phyloP scores from a whole-genome alignment of 2,888 invertebrate genomes.

The Conus canariensis region DNA sequence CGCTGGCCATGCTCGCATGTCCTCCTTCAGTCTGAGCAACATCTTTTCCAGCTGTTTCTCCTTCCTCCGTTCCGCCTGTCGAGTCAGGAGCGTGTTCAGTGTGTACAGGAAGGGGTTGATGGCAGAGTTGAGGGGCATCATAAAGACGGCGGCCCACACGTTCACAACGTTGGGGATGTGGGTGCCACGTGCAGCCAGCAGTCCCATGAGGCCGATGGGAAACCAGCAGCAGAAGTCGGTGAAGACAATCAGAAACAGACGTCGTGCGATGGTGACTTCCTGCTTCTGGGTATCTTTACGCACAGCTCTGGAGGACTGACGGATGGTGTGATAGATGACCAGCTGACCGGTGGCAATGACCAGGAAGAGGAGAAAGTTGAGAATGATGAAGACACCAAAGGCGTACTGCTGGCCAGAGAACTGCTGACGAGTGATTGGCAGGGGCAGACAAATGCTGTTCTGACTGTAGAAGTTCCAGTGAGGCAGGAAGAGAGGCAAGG shows the following conservation, averaged over 20 bases:
- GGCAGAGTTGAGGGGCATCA: constrained; percentile 80
- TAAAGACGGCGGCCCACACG: constrained; percentile 74
- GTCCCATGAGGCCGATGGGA: constrained; percentile 47
- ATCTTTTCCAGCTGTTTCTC: background rate
- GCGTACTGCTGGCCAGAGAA: constrained; percentile 76
- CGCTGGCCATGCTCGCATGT: too few species aligned
- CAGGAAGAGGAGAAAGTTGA: constrained; percentile 72
- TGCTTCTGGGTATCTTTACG: too few species aligned
- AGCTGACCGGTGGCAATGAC: constrained; percentile 71
- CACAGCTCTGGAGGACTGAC: background rate
- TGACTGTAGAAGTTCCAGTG: constrained; percentile 66
- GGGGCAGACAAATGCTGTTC: constrained; percentile 74
- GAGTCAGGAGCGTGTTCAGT: background rate
- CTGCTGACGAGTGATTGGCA: constrained; percentile 70
- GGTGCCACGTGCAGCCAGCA: constrained; percentile 38
- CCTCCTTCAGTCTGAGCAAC: too few species aligned
- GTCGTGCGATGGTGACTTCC: constrained; percentile 46
- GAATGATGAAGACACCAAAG: constrained; percentile 71
- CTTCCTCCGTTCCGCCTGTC: background rate
- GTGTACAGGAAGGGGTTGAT: too few species aligned
- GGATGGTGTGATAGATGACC: constrained; percentile 70
- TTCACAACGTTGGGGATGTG: constrained; percentile 46
- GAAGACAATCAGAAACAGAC: constrained; percentile 44
- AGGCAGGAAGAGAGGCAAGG: constrained; percentile 54
- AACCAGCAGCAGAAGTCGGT: constrained; percentile 50